Evolutionary conservation across 2,113 vertebrate species (phyloP), one percentile per base, ranked within the genome.

Genomic region (Alethe castanea): DNA sequence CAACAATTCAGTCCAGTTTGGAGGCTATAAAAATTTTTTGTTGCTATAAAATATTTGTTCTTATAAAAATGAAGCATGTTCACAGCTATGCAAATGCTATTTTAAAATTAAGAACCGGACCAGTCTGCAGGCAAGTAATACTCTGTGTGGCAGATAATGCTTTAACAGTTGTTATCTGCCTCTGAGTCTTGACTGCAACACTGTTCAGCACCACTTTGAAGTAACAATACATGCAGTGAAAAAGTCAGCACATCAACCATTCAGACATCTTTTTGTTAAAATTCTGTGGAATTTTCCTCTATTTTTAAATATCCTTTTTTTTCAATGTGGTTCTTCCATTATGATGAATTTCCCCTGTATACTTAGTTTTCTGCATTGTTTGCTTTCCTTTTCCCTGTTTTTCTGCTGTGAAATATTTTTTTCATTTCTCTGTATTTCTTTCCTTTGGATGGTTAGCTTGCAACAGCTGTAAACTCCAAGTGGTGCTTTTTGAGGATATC

Each of bases 1-100:
- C 72, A 96, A 80, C 76, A 96, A 97, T 96, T 96, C 22, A 97
- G 94, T 94, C 85, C 56, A 56, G 73, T 95, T 97, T 97, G 77
- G 97, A 96, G 65, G 80, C 42, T 92, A 74, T 88, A 76, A 45
- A 45, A 11, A 10, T 19, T 45, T 45, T 45, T 45, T 86, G 65
- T 90, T 97, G 93, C 54, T 88, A 81, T 90, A 96, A 97, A 97
- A 97, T 44, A 44, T 44, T 44, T 86, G 65, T 90, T 97, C 92
- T 54, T 88, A 83, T 90, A 96, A 97, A 97, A 97, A 97, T 96
- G 91, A 97, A 97, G 70, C 73, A 89, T 91, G 36, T 95, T 96
- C 95, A 94, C 59, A 97, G 86, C 56, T 95, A 86, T 88, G 90
- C 67, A 94, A 97, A 94, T 91, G 29, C 29, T 92, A 40, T 78